phyloP scores from a whole-genome alignment of 2,797 vertebrate species.

The Tapera naevia region DNA sequence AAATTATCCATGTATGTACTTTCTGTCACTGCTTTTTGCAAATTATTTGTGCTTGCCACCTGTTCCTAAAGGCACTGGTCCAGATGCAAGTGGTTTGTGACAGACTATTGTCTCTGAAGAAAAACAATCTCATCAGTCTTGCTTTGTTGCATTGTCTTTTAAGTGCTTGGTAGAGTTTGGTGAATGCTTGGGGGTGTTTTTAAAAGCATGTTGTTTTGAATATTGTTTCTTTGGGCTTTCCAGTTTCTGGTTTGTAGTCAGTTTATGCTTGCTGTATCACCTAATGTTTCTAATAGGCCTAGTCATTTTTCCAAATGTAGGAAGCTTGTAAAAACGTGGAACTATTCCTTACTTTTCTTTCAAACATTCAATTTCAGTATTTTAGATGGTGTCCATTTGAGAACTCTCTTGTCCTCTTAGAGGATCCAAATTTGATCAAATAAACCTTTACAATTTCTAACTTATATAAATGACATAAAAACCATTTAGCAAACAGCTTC shows the following conservation, averaged over 20 bases:
- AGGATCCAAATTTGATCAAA: not conserved
- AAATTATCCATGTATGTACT: not conserved
- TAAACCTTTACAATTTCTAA: not conserved
- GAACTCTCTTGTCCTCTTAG: not conserved
- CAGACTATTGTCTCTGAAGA: not conserved
- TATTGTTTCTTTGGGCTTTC: not conserved
- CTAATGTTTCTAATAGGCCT: not conserved
- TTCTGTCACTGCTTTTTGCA: not conserved
- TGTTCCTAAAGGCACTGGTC: not conserved
- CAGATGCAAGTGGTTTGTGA: not conserved
- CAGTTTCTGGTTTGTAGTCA: not conserved
- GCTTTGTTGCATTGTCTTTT: slow-evolving; percentile 11
- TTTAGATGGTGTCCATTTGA: not conserved
- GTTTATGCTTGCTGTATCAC: not conserved
- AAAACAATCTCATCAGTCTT: slow-evolving; percentile 34
- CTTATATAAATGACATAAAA: not conserved
- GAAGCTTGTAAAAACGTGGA: not conserved
- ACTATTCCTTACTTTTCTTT: not conserved
- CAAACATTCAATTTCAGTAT: not conserved
- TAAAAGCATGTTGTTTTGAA: not conserved
- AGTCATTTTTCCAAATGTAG: not conserved
- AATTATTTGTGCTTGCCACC: not conserved
- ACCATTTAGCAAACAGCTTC: not conserved
- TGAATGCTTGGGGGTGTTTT: not conserved
- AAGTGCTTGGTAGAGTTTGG: not conserved